Percentiles rank a stretch among this genome's conserved stretches.
Conservation (phyloP, 2,888 invertebrate genomes). For the Cyrtodaria siliqua region DNA sequence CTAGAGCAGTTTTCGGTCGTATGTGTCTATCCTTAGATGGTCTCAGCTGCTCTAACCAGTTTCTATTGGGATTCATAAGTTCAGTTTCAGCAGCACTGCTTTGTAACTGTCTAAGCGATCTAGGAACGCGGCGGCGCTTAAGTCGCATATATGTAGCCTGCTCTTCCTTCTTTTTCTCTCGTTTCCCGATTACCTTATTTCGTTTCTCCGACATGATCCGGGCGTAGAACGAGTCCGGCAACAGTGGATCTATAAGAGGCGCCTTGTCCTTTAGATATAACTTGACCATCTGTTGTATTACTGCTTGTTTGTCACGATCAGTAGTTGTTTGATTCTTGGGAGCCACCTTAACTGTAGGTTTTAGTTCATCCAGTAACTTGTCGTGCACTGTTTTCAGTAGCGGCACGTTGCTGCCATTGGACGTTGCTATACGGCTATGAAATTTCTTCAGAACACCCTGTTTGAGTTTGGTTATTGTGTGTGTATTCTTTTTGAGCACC, state of each 20-base stretch:
- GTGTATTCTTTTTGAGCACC: conserved; percentile 70
- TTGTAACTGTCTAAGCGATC: conserved; percentile 74
- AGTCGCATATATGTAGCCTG: conserved; percentile 44
- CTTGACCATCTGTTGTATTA: conserved; percentile 71
- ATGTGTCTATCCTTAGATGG: conserved; percentile 40
- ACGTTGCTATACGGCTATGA: conserved; percentile 58
- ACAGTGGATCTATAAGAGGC: conserved; percentile 78
- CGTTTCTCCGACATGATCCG: conserved; percentile 67
- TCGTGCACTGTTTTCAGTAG: conserved; percentile 64
- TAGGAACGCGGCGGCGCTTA: conserved; percentile 60
- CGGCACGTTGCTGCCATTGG: conserved; percentile 68
- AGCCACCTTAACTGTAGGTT: conserved; percentile 48
- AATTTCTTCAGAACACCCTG: conserved; percentile 69
- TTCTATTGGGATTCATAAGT: conserved; percentile 54
- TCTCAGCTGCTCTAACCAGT: conserved; percentile 26
- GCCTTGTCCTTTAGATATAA: conserved; percentile 76
- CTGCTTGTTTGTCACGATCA: conserved; percentile 54
- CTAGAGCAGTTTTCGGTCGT: conserved; percentile 62
- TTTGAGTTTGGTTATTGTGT: conserved; percentile 65
- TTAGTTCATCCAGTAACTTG: conserved; percentile 65
- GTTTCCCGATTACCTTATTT: conserved; percentile 55
- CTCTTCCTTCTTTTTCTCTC: conserved; percentile 56
- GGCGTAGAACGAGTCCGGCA: conserved; percentile 79
- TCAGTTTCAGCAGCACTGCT: conserved; percentile 73
- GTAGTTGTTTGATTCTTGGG: conserved; percentile 52